Evolutionary conservation across 2,888 invertebrate genomes (phyloP), one percentile per base, ranked within the genome.

Genomic region (Plebejus anna): DNA sequence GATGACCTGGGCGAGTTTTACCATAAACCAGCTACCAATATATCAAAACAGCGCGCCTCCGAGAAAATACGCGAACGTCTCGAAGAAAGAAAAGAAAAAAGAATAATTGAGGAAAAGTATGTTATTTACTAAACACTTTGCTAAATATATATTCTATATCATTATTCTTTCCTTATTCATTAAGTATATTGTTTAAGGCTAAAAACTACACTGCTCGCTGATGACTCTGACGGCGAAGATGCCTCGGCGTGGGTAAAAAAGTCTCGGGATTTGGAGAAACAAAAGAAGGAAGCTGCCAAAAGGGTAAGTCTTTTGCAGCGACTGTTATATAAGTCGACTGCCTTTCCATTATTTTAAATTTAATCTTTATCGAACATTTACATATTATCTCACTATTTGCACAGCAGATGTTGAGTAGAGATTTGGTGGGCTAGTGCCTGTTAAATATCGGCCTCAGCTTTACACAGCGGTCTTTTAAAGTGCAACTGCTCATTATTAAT

Each of bases 51-150:
- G 84, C 95, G 96, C 78, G 95, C 96, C 83, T 95, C 96, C 0
- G 97, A 98, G 80, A 97, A 98, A 87, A 87, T 99, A 4, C 95
- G 96, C 22, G 97, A 97, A 80, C 97, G 96, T 84, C 90, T 99
- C 4, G 95, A 95, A 70, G 95, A 96, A 80, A 95, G 96, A 38
- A 96, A 96, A 83, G 97, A 98, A 85, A 98, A 97, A 85, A 88
- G 98, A 82, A 94, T 95, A 78, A 92, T 98, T 11, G 96, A 97
- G 84, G 93, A 95, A 51, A 97, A 96, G 94, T 94, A 76, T 81
- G 84, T 28, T 61, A 28, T 61, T 61, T 61, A 61, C 59, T n/a
- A 22, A 22, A n/a, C n/a, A 59, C 2, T 59, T 59, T 59, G 9
- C 9, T 6, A 7, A 22, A n/a, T 32, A 2, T 57, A 16, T 4